Conservation (phyloP, 2,888 invertebrate species). For the Villa cingulata region DNA sequence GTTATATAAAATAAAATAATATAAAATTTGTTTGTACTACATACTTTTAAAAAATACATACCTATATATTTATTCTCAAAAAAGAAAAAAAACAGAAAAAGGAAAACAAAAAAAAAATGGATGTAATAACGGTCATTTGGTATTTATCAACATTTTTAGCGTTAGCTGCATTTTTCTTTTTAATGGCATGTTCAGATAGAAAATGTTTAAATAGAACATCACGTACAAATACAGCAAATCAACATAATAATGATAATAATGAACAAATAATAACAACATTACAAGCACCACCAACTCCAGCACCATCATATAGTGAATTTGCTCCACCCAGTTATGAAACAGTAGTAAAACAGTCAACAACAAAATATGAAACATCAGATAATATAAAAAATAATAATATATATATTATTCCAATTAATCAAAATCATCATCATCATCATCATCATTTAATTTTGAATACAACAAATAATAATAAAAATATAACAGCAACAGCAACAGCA, state of each 20-base stretch:
- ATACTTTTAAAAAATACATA: too few species aligned
- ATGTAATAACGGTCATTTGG: constrained; percentile 34
- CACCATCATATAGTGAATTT: constrained; percentile 34
- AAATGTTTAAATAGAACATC: constrained; percentile 25
- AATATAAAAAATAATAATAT: constrained; percentile 20
- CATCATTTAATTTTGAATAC: too few species aligned
- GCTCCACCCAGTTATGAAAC: constrained; percentile 35
- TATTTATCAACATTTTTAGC: constrained; percentile 34
- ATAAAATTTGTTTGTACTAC: too few species aligned
- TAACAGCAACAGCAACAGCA: too few species aligned
- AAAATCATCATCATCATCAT: too few species aligned
- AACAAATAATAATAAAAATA: too few species aligned
- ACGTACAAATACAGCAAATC: not conserved
- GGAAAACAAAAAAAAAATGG: constrained; percentile 28
- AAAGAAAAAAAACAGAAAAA: too few species aligned
- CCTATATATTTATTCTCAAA: too few species aligned
- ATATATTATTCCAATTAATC: constrained; percentile 28
- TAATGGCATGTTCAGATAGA: constrained; percentile 35
- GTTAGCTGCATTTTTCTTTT: constrained; percentile 31
- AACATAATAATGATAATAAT: too few species aligned
- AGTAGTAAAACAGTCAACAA: constrained; percentile 30
- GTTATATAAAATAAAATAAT: too few species aligned
- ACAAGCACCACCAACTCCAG: constrained; percentile 26
- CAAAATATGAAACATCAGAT: too few species aligned
- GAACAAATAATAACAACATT: not conserved